A percentile compares a stretch with the other conserved stretches of the same genome.
phyloP scores from a whole-genome alignment of 2,113 vertebrate genomes.

The Calypte anna region DNA sequence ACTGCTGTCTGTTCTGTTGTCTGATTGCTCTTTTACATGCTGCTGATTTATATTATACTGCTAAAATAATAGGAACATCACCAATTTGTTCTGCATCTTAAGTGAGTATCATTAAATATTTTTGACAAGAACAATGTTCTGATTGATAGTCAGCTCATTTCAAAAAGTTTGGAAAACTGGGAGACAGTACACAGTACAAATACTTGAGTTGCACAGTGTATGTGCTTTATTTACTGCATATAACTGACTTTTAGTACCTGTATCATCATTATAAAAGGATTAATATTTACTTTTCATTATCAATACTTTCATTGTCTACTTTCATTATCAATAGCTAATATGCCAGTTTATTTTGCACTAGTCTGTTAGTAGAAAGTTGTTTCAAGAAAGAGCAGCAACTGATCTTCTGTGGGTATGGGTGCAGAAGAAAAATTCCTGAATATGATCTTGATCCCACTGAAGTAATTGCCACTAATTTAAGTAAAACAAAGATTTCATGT shows the following conservation, averaged over 20 bases:
- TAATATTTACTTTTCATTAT: not conserved
- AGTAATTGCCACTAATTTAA: not conserved
- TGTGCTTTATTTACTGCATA: not conserved
- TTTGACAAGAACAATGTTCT: constrained; percentile 13
- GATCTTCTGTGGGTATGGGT: not conserved
- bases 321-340: not conserved
- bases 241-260: not conserved
- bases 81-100: not conserved
- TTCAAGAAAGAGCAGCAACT: not conserved
- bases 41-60: constrained; percentile 14
- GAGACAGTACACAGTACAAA: not conserved
- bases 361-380: not conserved
- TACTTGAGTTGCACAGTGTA: not conserved
- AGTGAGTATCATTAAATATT: not conserved
- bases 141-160: not conserved
- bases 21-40: constrained; percentile 26
- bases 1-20: not conserved
- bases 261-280: not conserved
- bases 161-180: not conserved
- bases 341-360: not conserved
- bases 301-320: not conserved
- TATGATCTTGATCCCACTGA: not conserved
- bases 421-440: not conserved
- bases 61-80: constrained; percentile 31
- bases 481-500: not conserved